Conservation (phyloP, 2,888 invertebrate genomes). For the Nemotelus nigrinus region DNA sequence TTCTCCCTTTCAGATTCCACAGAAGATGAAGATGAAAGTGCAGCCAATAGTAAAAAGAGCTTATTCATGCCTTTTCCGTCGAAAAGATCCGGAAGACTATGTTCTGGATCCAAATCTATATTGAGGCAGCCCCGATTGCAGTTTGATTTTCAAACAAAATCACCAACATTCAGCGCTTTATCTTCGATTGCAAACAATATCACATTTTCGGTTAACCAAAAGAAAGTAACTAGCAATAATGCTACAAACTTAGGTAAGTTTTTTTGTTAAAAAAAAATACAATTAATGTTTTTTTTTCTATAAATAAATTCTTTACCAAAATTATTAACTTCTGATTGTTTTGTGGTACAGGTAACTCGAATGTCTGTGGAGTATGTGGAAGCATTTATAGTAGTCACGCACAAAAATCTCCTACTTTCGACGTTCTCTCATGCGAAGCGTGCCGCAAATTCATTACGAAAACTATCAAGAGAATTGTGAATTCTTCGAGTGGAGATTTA, state of each 20-base stretch:
- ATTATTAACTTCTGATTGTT: not conserved
- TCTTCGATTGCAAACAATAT: slow-evolving; percentile 57
- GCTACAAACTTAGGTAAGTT: slow-evolving; percentile 37
- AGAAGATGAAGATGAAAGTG: slow-evolving; percentile 46
- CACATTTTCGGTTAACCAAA: slow-evolving; percentile 51
- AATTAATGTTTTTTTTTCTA: slow-evolving; percentile 49
- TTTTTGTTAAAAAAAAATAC: not conserved
- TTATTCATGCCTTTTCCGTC: slow-evolving; percentile 30
- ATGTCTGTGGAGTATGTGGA: slow-evolving; percentile 82
- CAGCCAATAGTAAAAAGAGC: slow-evolving; percentile 15
- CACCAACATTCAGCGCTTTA: slow-evolving; percentile 48
- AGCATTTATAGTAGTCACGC: slow-evolving; percentile 77
- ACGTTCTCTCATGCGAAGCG: slow-evolving; percentile 84
- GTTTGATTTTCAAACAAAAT: slow-evolving; percentile 55
- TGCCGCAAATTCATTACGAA: slow-evolving; percentile 89
- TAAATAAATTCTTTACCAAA: slow-evolving; percentile 3
- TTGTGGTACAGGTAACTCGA: slow-evolving; percentile 65
- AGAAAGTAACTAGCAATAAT: slow-evolving; percentile 31
- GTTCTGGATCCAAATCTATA: slow-evolving; percentile 56
- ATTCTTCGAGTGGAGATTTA: slow-evolving; percentile 42
- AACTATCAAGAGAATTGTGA: slow-evolving; percentile 72
- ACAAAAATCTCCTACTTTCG: slow-evolving; percentile 83
- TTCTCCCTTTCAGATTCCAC: slow-evolving; percentile 38
- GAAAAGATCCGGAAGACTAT: slow-evolving; percentile 40
- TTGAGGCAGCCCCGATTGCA: slow-evolving; percentile 61